These are phyloP conservation scores for Lytechinus pictus DNA, from an alignment of 35 echinoderm and acorn worm species.

Conservation along the genomic window DNA sequence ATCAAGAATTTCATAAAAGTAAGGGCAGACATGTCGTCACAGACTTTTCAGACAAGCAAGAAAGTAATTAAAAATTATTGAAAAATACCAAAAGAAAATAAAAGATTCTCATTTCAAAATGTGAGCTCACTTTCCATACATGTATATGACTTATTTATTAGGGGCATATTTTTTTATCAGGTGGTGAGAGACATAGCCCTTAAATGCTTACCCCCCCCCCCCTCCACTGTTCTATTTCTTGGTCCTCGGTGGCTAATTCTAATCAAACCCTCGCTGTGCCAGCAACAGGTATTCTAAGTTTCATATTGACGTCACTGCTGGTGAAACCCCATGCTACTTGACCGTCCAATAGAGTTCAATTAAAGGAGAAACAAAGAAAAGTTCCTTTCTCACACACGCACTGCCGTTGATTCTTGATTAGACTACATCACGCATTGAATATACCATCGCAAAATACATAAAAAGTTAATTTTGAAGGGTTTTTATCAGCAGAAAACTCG, in stretches of 20 bases:
- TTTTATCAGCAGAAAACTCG: no score
- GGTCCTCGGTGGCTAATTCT: neutral
- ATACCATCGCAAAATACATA: neutral
- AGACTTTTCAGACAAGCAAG: no score
- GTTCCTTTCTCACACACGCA: neutral
- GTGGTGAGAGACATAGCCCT: neutral
- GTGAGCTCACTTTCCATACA: no score
- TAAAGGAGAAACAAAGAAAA: neutral
- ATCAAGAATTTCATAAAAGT: no score
- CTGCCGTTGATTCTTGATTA: neutral
- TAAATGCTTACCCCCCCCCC: neutral
- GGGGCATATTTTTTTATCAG: no score
- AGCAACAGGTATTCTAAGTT: conserved; percentile 5
- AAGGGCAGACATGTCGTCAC: no score
- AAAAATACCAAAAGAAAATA: no score
- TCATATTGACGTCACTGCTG: conserved; percentile 30
- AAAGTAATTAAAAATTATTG: no score
- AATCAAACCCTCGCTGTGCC: neutral
- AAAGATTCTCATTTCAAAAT: no score
- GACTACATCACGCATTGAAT: neutral
- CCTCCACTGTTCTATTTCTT: neutral
- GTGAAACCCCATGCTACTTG: neutral
- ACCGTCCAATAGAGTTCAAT: neutral
- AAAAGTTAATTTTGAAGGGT: no score
- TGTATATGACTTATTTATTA: no score